phyloP scores from a whole-genome alignment of 2,797 vertebrate genomes.

The Gouania willdenowi region DNA sequence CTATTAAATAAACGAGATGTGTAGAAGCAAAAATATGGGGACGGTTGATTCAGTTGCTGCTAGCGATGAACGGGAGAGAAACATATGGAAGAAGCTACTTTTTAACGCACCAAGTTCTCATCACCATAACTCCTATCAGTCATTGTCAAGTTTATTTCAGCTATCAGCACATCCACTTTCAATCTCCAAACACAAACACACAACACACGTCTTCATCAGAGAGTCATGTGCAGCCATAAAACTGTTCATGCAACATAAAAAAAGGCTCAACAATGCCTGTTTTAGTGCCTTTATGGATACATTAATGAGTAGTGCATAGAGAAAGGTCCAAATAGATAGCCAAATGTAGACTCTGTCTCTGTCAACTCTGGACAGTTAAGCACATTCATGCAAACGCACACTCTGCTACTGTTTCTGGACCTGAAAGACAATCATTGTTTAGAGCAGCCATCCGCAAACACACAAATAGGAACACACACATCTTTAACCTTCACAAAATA shows the following conservation, averaged over 20 bases:
- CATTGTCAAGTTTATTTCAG: slow-evolving; percentile 16
- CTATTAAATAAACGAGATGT: slow-evolving; percentile 22
- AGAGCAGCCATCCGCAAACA: slow-evolving; percentile 25
- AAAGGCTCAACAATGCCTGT: slow-evolving; percentile 56
- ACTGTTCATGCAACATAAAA: slow-evolving; percentile 59
- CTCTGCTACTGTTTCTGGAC: slow-evolving; percentile 59
- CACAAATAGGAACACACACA: slow-evolving; percentile 23
- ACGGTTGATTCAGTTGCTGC: slow-evolving; percentile 20
- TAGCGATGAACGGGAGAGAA: slow-evolving; percentile 18
- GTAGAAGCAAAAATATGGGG: slow-evolving; percentile 23
- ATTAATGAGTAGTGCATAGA: slow-evolving; percentile 61
- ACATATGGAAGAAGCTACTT: slow-evolving; percentile 19
- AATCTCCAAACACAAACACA: slow-evolving; percentile 28
- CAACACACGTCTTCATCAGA: slow-evolving; percentile 26
- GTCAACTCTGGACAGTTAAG: slow-evolving; percentile 58
- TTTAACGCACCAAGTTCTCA: slow-evolving; percentile 22
- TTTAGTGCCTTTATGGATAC: slow-evolving; percentile 44
- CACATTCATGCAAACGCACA: slow-evolving; percentile 64
- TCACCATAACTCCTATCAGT: slow-evolving; percentile 32
- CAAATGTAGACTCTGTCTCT: slow-evolving; percentile 61
- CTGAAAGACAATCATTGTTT: slow-evolving; percentile 76
- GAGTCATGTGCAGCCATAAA: slow-evolving; percentile 42
- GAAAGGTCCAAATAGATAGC: slow-evolving; percentile 61
- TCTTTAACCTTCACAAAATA: slow-evolving; percentile 73
- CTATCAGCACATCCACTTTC: slow-evolving; percentile 6